Base-by-base conservation (phyloP, 1,140 invertebrate species). In the Bradynema listronoti region DNA sequence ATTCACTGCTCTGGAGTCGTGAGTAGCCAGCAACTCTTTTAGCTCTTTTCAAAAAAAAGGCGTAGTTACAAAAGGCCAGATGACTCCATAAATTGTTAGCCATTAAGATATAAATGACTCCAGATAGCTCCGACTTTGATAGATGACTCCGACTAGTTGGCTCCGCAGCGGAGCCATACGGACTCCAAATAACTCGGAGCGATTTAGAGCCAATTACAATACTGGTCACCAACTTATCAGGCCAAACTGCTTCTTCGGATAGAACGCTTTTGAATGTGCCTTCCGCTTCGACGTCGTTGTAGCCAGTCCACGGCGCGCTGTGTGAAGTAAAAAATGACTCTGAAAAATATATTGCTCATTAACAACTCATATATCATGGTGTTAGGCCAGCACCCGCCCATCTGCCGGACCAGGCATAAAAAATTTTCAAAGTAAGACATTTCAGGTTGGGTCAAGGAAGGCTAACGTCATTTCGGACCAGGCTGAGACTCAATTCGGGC, bases 251-350 rank as follows among this genome's bases (percentile, higher is more conserved):
- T 14, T 45, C 60, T 54, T 69, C 33, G 33, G 29, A 34, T 65
- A 51, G n/a, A 67, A 30, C 4, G 50, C 59, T 29, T 53, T 68
- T 60, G 43, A 63, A 68, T 24, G 36, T 9, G 29, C 59, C 66
- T 51, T 68, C 66, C 19, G 34, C 42, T 11, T 65, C 49, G 6
- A 51, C 66, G 33, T 68, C 66, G n/a, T 49, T 57, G 51, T 68
- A 68, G n/a, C 66, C 66, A 54, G 69, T 22, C 66, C 66, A 68
- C 11, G 66, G 66, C 30, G 63, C 57, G 11, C 54, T 52, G 29
- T 66, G 56, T 9, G 65, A 47, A 27, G 19, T 39, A 39, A 11
- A 39, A 39, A 39, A 39, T 39, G 36, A 39, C 36, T 39, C 36
- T 39, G 11, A 39, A 39, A 39, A n/a, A n/a, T n/a, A n/a, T n/a